phyloP scores from a whole-genome alignment of 2,888 invertebrate genomes.

The Blera fallax region DNA sequence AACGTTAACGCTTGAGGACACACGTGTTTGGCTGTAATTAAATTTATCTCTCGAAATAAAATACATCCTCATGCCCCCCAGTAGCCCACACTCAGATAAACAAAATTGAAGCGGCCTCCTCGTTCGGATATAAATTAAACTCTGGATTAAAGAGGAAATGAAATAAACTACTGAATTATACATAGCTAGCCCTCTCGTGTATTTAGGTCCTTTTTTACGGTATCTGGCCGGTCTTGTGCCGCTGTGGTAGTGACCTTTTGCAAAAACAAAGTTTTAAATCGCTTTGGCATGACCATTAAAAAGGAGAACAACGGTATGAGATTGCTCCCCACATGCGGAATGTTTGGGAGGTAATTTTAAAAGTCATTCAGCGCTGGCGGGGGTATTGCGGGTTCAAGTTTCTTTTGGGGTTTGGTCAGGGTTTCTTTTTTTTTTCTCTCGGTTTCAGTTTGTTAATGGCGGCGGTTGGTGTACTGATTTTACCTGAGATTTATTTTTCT shows the following conservation, averaged over 20 bases:
- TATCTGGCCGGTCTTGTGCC: conserved; percentile 4
- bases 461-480: conserved; percentile 42
- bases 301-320: conserved; percentile 20
- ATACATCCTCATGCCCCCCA: background rate
- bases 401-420: conserved; percentile 46
- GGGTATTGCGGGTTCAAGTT: conserved; percentile 33
- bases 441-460: conserved; percentile 32
- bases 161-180: conserved; percentile 51
- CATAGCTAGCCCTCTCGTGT: conserved; percentile 12
- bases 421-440: background rate
- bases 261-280: conserved; percentile 43
- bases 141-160: conserved; percentile 42
- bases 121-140: conserved; percentile 22
- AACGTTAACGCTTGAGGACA: conserved; percentile 34
- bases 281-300: conserved; percentile 52
- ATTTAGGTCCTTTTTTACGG: conserved; percentile 3
- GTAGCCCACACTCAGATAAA: background rate
- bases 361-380: conserved; percentile 34
- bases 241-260: conserved; percentile 24
- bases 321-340: conserved; percentile 44
- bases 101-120: conserved; percentile 5
- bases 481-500: conserved; percentile 53
- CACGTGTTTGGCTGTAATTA: conserved; percentile 43
- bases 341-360: conserved; percentile 42
- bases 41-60: conserved; percentile 45